Evolutionary conservation across 1,140 invertebrate species (phyloP), one percentile per base, ranked within the genome.

Genomic region (Magallana ariakensis): DNA sequence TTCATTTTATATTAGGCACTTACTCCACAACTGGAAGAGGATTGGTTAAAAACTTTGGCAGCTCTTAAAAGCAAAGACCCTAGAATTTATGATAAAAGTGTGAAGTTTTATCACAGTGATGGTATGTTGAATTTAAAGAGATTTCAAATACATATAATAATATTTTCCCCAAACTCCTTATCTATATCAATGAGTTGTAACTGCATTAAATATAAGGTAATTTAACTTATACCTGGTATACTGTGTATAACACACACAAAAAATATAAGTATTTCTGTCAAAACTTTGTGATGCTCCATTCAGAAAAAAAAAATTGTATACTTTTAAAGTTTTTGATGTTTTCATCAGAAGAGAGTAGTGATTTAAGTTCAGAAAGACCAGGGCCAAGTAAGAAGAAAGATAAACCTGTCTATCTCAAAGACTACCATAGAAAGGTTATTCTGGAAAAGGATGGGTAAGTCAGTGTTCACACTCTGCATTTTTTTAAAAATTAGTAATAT

Each of bases 61-160:
- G 96, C 96, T 86, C 94, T 99, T 8, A 99, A 98, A 93, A 97
- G 96, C 55, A 97, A 97, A 94, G 97, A 99, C 95, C 97, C 98
- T 0, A 96, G 95, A 90, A 98, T 98, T 89, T 99, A 99, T 95
- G 96, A 98, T 91, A 95, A 96, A 83, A 95, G 96, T 87, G 95
- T 96, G 13, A 96, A 95, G 80, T 98, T 98, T 93, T 99, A 98
- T 89, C 81, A 92, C 83, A 85, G 85, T 57, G 85, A 55, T 54
- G 54, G 80, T 55, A 54, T 62, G 60, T 62, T 1, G 15, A 62
- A 62, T 62, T 8, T 5, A 16, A 62, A 19, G 5, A 62, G 19
- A 62, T 62, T 62, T 62, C 15, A 46, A 46, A 46, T 46, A 46
- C 33, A 46, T 46, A 46, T 46, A 46, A 46, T 46, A 5, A 46